Evolutionary conservation across 37 sponge, comb jelly and placozoan genomes (phyloP).

Genomic region (Amphimedon queenslandica): DNA sequence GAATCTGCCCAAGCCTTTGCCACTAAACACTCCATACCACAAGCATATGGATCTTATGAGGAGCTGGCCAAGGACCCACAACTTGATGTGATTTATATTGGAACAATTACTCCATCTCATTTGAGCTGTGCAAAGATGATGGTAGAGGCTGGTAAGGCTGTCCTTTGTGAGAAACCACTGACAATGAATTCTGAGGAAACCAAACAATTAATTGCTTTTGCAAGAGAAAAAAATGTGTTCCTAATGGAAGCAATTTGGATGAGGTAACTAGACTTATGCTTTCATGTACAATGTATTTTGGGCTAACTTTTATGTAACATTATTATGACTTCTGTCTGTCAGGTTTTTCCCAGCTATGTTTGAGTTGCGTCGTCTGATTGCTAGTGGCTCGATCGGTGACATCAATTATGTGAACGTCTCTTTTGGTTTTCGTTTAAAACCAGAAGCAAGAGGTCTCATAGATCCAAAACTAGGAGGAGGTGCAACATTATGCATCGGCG

Average conservation of each 20-base stretch:
- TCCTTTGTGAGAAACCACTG: conserved; percentile 78
- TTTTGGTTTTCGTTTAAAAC: conserved; percentile 37
- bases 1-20: conserved; percentile 70
- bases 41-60: conserved; percentile 76
- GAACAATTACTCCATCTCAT: conserved; percentile 56
- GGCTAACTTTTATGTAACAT: no score
- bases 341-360: conserved; percentile 62
- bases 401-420: conserved; percentile 51
- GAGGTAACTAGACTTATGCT: no score
- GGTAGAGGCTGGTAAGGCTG: conserved; percentile 50
- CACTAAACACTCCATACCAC: conserved; percentile 43
- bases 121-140: conserved; percentile 17
- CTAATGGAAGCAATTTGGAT: conserved; percentile 64
- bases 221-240: conserved; percentile 59
- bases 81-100: conserved; percentile 70
- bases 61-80: conserved; percentile 47
- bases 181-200: conserved; percentile 47
- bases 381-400: conserved; percentile 61
- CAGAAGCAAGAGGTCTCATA: no score
- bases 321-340: no score
- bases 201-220: conserved; percentile 24
- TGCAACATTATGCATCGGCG: conserved; percentile 60
- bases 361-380: conserved; percentile 43
- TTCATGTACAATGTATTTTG: no score
- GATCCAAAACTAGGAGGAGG: conserved; percentile 68